Base-by-base conservation (phyloP, 2,797 vertebrate species). In the Oreochromis mossambicus region DNA sequence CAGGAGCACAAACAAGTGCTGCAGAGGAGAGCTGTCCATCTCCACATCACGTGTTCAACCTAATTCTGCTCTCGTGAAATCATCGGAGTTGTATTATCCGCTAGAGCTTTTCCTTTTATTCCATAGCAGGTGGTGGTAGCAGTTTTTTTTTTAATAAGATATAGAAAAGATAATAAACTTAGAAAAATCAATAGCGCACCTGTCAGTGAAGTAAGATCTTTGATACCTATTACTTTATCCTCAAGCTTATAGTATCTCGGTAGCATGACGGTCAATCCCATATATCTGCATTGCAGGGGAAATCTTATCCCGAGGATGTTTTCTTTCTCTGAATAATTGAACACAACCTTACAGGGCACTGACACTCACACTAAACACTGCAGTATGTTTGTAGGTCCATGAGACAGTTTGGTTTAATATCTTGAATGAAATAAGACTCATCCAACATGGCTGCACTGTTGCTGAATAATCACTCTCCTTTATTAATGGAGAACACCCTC, bases 211-310 rank as follows among this genome's bases (percentile, higher is more conserved):
- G 63, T 7, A 8, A 84, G 66, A 36, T 29, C 34, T 84, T 82
- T 82, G 56, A 90, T 85, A 89, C 14, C 52, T 13, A 55, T 85
- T 21, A 15, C 29, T 41, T 50, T 8, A 7, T 7, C 7, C 58
- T 86, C 13, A 77, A 76, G 55, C 82, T 77, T 66, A 88, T 61
- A 86, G 81, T 55, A 41, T 83, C 51, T 84, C 56, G 52, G 54
- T 46, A 68, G 73, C 61, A 83, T 56, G 56, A 77, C 89, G 89
- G 92, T 93, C 92, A 90, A 51, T 83, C 66, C 52, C 83, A 87
- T 89, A 84, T 66, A 94, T 92, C 94, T 94, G 93, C 92, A 94
- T 87, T 94, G 92, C 92, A 93, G 93, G 61, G 89, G 92, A 90
- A 92, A 94, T 88, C 85, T 92, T 92, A 94, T 92, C 89, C 91